Evolutionary conservation across 2,888 invertebrate species (phyloP), one percentile per base, ranked within the genome.

Genomic region (Agonopterix heracliana): DNA sequence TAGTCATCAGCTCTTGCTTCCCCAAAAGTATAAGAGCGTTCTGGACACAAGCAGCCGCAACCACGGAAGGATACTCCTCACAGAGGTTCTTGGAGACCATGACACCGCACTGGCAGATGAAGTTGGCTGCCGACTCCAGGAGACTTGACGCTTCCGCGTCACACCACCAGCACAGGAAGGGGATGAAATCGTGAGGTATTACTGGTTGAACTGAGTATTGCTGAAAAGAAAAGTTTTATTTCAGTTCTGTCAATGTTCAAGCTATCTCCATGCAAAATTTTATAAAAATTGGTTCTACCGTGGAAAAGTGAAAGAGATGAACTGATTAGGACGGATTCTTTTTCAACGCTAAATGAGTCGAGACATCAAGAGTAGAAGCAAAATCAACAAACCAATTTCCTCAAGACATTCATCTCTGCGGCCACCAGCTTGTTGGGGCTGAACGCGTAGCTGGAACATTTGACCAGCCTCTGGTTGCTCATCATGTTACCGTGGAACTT

Each of bases 141-240:
- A 81, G 78, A 0, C 66, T 73, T 1, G 68, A 65, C 0, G 64
- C 52, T 0, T 52, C 41, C 0, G 51, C 53, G 51, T 78, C 74
- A 42, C 79, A 80, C 61, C 68, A 74, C 81, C 78, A 84, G 0
- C 78, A 63, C 0, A 84, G 49, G 52, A 81, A 85, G 0, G 68
- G 59, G 46, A 85, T 78, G 52, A 62, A 85, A 14, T 87, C 85
- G 49, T 85, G 78, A 0, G 81, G 68, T 0, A 82, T 58, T 1
- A 84, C 66, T 1, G 85, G 82, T 40, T 74, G 76, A 0, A 49
- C 34, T 0, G 83, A 82, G 46, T 77, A 84, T 48, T 67, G 68
- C 86, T 86, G 70, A 2, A 38, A 35, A 9, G 4, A 4, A 35
- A 35, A 35, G 35, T 35, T 41, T 11, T 41, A n/a, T 4, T 11